Percentiles rank a stretch among this genome's conserved stretches.
These are phyloP conservation scores for Ruditapes philippinarum DNA, from an alignment of 1,140 invertebrate genomes.

Conservation along the genomic window DNA sequence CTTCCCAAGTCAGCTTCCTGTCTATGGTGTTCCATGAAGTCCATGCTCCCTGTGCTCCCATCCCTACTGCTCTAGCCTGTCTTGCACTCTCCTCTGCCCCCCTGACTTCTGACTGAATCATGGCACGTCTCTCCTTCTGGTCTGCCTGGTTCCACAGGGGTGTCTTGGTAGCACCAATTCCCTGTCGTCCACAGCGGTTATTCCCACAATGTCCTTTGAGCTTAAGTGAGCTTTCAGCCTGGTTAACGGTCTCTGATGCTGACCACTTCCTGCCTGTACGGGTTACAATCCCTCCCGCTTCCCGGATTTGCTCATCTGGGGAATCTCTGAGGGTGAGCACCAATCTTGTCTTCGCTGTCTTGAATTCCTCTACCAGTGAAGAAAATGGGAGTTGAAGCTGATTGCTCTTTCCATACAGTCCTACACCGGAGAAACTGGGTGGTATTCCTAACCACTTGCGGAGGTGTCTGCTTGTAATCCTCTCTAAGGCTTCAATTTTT, in stretches of 20 bases:
- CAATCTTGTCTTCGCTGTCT: constrained; percentile 51
- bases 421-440: too few relatives aligned
- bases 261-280: constrained; percentile 41
- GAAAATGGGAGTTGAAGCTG: constrained; percentile 47
- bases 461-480: constrained; percentile 40
- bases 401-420: constrained; percentile 36
- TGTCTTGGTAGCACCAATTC: constrained; percentile 43
- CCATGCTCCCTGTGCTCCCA: constrained; percentile 52
- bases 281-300: constrained; percentile 45
- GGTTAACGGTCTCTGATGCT: constrained; percentile 6
- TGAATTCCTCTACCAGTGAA: constrained; percentile 54
- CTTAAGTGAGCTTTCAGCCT: constrained; percentile 53
- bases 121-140: constrained; percentile 40
- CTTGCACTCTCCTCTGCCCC: constrained; percentile 25
- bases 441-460: constrained; percentile 45
- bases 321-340: constrained; percentile 19
- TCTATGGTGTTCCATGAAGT: constrained; percentile 43
- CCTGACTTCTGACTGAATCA: constrained; percentile 33
- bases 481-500: constrained; percentile 52
- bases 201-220: constrained; percentile 56
- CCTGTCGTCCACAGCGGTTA: constrained; percentile 48
- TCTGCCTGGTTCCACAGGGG: constrained; percentile 12
- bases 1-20: constrained; percentile 55
- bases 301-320: constrained; percentile 24
- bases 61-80: constrained; percentile 21